A percentile compares a stretch with the other conserved stretches of the same genome.
These are phyloP conservation scores for Athetis lepigone DNA, from an alignment of 2,888 invertebrate species.

Conservation along the genomic window DNA sequence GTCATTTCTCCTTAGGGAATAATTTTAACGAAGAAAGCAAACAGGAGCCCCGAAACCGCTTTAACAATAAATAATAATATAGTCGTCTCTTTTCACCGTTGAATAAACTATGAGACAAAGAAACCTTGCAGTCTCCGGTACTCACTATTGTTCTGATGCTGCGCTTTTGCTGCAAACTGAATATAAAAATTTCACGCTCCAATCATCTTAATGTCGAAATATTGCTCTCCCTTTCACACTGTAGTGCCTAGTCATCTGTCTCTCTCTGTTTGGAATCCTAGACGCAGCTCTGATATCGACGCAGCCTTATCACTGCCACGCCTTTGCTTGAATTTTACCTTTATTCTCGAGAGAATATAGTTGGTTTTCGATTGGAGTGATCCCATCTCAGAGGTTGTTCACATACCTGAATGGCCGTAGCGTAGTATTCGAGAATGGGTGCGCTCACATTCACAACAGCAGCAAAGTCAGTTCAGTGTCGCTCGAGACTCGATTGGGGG, in stretches of 20 bases:
- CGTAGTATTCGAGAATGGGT: slow-evolving; percentile 87
- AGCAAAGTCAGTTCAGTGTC: slow-evolving; percentile 80
- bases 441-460: slow-evolving; percentile 77
- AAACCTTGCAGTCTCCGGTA: slow-evolving; percentile 61
- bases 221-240: slow-evolving; percentile 71
- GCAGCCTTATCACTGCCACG: slow-evolving; percentile 84
- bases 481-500: slow-evolving; percentile 64
- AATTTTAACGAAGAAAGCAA: slow-evolving; percentile 52
- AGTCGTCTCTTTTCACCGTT: slow-evolving; percentile 55
- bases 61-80: slow-evolving; percentile 61
- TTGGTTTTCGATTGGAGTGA: slow-evolving; percentile 71
- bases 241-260: slow-evolving; percentile 60
- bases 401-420: slow-evolving; percentile 89
- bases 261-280: slow-evolving; percentile 83
- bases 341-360: slow-evolving; percentile 71
- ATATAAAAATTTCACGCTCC: slow-evolving; percentile 88
- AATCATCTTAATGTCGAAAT: slow-evolving; percentile 85
- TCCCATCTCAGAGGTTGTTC: slow-evolving; percentile 81
- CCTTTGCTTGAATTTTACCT: slow-evolving; percentile 69
- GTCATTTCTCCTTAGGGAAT: slow-evolving; percentile 55
- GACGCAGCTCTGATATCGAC: slow-evolving; percentile 89
- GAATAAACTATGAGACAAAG: slow-evolving; percentile 65
- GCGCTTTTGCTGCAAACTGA: slow-evolving; percentile 85
- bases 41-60: slow-evolving; percentile 59
- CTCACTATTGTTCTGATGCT: slow-evolving; percentile 79